phyloP scores from a whole-genome alignment of 2,113 vertebrate species.

The Chionodraco myersi region DNA sequence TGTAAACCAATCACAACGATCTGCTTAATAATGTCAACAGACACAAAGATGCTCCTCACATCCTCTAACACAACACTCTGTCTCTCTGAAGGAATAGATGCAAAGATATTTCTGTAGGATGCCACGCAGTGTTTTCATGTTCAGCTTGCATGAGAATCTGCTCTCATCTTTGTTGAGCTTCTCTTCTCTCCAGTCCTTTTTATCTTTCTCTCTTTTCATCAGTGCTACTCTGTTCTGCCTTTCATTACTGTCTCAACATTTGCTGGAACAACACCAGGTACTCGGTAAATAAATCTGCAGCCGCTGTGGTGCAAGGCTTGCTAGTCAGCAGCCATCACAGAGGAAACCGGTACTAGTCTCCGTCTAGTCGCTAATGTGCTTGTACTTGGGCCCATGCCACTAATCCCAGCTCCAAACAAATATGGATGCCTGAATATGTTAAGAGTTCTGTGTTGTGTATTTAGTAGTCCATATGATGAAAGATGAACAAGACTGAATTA shows the following conservation, averaged over 20 bases:
- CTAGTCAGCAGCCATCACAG: constrained; percentile 29
- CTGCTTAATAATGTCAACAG: constrained; percentile 16
- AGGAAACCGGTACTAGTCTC: constrained; percentile 22
- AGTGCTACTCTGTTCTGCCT: constrained; percentile 34
- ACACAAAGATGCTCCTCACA: constrained; percentile 19
- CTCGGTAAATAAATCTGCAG: constrained; percentile 52
- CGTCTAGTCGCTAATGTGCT: not conserved
- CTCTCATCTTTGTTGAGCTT: constrained; percentile 21
- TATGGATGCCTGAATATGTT: not conserved
- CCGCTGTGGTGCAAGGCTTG: constrained; percentile 33
- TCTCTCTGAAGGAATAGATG: constrained; percentile 33
- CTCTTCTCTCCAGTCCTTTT: constrained; percentile 4
- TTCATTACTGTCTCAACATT: constrained; percentile 58
- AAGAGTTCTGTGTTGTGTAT: not conserved
- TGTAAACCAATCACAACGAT: constrained; percentile 17
- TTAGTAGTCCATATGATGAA: not conserved
- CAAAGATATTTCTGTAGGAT: not conserved
- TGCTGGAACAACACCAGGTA: constrained; percentile 26
- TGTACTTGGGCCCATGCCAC: not conserved
- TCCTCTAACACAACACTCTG: constrained; percentile 9
- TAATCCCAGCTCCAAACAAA: constrained; percentile 14
- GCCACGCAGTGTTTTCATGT: constrained; percentile 18
- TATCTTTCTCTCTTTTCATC: constrained; percentile 24
- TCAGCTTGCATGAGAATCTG: constrained; percentile 13
- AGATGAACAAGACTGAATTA: not conserved